Percentiles rank a stretch among this genome's conserved stretches.
These are phyloP conservation scores for Drosophila pruinosa DNA, from an alignment of 1,140 invertebrate genomes.

Conservation along the genomic window DNA sequence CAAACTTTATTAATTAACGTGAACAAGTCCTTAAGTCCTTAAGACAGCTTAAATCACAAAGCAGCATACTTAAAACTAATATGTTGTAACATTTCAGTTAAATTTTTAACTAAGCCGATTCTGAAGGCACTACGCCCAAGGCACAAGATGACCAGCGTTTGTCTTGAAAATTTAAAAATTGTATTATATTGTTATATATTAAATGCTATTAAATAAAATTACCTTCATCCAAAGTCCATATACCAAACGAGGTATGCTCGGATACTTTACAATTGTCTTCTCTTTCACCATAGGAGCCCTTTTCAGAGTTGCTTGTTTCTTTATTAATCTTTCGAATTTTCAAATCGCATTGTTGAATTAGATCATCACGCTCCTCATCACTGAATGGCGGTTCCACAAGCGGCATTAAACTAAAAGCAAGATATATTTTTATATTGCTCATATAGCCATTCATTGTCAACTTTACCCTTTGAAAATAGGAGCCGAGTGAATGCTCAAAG, in stretches of 20 bases:
- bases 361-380: conserved; percentile 20
- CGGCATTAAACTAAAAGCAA: conserved; percentile 47
- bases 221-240: conserved; percentile 54
- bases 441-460: too few relatives aligned
- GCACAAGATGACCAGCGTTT: conserved; percentile 62
- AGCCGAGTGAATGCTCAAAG: conserved; percentile 47
- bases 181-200: not conserved
- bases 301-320: conserved; percentile 2
- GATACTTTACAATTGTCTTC: not conserved
- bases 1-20: too few relatives aligned
- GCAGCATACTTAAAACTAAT: not conserved
- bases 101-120: not conserved
- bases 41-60: not conserved
- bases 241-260: conserved; percentile 17
- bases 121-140: conserved; percentile 62
- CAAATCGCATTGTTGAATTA: conserved; percentile 26
- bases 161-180: conserved; percentile 27
- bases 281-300: too few relatives aligned
- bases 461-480: conserved; percentile 57
- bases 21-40: not conserved
- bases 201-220: not conserved
- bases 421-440: not conserved
- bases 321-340: not conserved
- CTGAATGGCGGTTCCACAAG: conserved; percentile 55
- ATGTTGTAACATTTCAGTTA: conserved; percentile 1